Evolutionary conservation across 2,113 vertebrate genomes (phyloP), one percentile per base, ranked within the genome.

Genomic region (Panurus biarmicus): DNA sequence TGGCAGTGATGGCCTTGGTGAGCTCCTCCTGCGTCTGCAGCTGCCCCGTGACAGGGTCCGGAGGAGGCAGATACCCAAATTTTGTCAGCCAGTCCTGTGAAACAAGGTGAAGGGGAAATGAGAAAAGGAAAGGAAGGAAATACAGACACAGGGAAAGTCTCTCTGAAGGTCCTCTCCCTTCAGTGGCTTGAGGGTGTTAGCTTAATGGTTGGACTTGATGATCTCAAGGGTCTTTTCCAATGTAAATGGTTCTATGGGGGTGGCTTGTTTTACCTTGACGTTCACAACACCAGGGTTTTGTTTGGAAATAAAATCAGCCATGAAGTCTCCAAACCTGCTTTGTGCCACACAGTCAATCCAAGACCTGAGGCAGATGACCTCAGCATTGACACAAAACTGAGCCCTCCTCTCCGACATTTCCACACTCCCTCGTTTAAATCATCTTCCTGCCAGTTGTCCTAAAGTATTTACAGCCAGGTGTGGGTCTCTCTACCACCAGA

Each of bases 51-150:
- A 98, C 94, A 0, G 98, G 98, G 85, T 99, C 98, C 1, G 98
- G 96, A 3, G 98, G 98, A 4, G 98, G 99, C 96, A 99, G 98
- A 94, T 99, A 99, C 38, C 99, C 99, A 45, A 99, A 99, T 94
- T 97, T 98, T 51, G 96, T 99, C 97, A 99, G 97, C 99, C 99
- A 99, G 91, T 99, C 99, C 99, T 99, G 97, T 38, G 79, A 72
- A 91, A 87, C 23, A 80, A 79, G 73, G 38, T 3, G 25, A 90
- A 78, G 10, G 5, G 4, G 11, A 38, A 35, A 48, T 95, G 47
- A 94, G 78, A 56, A 61, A 67, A 66, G 25, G 48, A 76, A 74
- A 82, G 29, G 40, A 73, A 69, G 24, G 33, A 82, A 79, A 76
- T 16, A 56, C 0, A n/a, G 20, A 47, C 1, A 1, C 19, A 26